phyloP scores from a whole-genome alignment of 2,888 invertebrate genomes.

The Maniola hyperantus region DNA sequence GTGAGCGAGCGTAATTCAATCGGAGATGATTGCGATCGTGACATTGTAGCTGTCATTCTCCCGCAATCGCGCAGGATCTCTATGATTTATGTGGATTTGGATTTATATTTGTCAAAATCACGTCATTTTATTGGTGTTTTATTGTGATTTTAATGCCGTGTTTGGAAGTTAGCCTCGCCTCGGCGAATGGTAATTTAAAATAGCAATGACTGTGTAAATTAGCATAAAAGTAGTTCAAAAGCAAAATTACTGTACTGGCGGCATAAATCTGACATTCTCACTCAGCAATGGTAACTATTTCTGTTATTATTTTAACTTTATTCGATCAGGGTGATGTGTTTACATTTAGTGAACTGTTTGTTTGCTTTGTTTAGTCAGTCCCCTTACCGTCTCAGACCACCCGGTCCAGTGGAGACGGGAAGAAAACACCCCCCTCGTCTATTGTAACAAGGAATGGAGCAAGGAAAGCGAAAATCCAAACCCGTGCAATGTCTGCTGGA shows the following conservation, averaged over 20 bases:
- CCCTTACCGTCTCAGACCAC: conserved; percentile 56
- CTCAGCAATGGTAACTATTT: conserved; percentile 27
- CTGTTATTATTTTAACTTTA: conserved; percentile 15
- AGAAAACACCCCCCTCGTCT: conserved; percentile 64
- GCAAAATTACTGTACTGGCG: conserved; percentile 12
- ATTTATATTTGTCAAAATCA: too few relatives aligned
- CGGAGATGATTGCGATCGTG: too few relatives aligned
- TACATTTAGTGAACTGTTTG: conserved; percentile 29
- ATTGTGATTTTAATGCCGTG: conserved; percentile 1
- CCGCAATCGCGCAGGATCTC: too few relatives aligned
- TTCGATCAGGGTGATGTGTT: conserved; percentile 34
- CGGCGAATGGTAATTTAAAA: conserved; percentile 15
- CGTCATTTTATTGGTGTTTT: not conserved
- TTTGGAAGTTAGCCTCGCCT: not conserved
- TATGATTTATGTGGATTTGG: too few relatives aligned
- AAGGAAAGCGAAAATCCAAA: conserved; percentile 85
- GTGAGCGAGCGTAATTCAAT: too few relatives aligned
- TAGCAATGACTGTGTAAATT: conserved; percentile 25
- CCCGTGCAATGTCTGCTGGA: conserved; percentile 82
- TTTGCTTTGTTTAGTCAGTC: conserved; percentile 62
- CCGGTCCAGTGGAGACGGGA: conserved; percentile 63
- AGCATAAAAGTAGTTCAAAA: conserved; percentile 14
- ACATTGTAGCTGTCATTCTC: too few relatives aligned
- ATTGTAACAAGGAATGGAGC: conserved; percentile 84
- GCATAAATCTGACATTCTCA: conserved; percentile 1